Conservation (phyloP, 2,797 vertebrate genomes). For the Sparus aurata region DNA sequence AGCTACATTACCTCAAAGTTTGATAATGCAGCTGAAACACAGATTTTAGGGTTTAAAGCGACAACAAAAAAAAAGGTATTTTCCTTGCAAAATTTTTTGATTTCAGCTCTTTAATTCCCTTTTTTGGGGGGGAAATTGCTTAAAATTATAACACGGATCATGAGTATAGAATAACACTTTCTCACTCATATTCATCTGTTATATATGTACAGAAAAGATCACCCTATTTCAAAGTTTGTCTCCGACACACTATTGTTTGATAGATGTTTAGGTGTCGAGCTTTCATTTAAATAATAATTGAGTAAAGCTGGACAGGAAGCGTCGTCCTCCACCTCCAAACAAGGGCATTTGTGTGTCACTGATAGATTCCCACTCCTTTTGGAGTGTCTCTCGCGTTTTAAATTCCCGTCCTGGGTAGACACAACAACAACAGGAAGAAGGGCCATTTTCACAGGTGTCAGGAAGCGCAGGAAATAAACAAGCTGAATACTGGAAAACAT, state of each 20-base stretch:
- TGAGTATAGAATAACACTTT: not conserved
- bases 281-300: conserved; percentile 48
- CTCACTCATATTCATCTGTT: not conserved
- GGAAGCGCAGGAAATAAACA: conserved; percentile 94
- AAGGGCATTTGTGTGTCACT: conserved; percentile 69
- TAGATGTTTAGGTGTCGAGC: not conserved
- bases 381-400: conserved; percentile 84
- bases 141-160: not conserved
- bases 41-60: not conserved
- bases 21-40: not conserved
- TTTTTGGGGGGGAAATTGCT: not conserved
- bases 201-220: not conserved
- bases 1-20: not conserved
- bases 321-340: conserved; percentile 34
- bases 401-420: conserved; percentile 91
- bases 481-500: conserved; percentile 86
- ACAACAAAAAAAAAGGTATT: not conserved
- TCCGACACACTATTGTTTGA: not conserved
- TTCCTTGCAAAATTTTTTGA: not conserved
- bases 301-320: conserved; percentile 48
- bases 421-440: conserved; percentile 99
- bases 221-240: not conserved
- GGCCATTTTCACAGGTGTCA: conserved; percentile 96
- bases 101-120: not conserved
- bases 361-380: conserved; percentile 79